Conservation (phyloP, 2,113 vertebrate species). For the Gymnorhina tibicen region DNA sequence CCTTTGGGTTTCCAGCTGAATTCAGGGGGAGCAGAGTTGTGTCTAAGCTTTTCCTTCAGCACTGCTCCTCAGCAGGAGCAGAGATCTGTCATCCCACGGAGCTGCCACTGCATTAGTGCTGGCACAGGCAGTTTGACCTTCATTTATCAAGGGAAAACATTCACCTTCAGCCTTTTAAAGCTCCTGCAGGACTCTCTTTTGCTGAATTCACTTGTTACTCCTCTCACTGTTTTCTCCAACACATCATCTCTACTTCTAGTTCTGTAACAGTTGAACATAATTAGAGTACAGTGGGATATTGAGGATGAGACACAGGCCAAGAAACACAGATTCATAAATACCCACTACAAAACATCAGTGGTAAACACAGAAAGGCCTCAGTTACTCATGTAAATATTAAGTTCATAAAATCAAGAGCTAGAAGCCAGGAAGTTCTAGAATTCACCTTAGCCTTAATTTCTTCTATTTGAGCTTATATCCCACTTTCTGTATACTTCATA, state of each 20-base stretch:
- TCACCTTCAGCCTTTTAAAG: background rate
- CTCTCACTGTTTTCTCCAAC: background rate
- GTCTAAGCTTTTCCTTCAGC: background rate
- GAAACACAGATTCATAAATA: background rate
- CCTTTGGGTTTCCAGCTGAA: background rate
- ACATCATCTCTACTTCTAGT: background rate
- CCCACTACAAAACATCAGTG: background rate
- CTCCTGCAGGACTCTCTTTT: background rate
- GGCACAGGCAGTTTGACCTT: background rate
- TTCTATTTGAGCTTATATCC: background rate
- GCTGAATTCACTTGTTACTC: background rate
- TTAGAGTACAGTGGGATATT: no score
- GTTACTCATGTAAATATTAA: background rate
- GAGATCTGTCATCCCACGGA: background rate
- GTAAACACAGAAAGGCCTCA: background rate
- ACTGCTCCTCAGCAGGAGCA: background rate
- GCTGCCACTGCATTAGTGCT: background rate
- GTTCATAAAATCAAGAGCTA: background rate
- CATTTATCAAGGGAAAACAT: background rate
- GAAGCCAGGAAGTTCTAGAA: background rate
- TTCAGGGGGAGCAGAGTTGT: background rate
- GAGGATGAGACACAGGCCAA: background rate
- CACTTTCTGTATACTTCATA: background rate
- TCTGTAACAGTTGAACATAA: background rate
- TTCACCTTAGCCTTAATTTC: background rate